Conservation (phyloP, 1,140 invertebrate species). For the Cotesia glomerata region DNA sequence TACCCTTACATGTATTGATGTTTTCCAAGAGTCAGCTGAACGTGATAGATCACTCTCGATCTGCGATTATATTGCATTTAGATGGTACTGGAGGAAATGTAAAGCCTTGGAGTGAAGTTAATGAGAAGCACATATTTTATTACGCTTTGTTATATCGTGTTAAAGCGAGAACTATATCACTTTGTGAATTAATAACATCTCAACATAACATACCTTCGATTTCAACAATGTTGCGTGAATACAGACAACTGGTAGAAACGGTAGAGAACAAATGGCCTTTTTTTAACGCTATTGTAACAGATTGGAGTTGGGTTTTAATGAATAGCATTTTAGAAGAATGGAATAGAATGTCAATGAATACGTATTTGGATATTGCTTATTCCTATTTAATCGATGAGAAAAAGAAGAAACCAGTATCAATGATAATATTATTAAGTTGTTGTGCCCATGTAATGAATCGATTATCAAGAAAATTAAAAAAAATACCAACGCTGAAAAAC, state of each 20-base stretch:
- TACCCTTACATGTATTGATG: not conserved
- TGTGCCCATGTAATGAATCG: too few relatives aligned
- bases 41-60: not conserved
- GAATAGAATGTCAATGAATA: constrained; percentile 12
- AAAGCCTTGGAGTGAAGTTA: not conserved
- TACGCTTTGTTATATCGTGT: constrained; percentile 2
- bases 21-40: not conserved
- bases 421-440: too few relatives aligned
- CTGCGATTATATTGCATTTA: constrained; percentile 6
- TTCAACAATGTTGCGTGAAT: not conserved
- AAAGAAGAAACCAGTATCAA: too few relatives aligned
- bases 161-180: not conserved
- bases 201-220: constrained; percentile 10
- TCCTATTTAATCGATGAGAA: not conserved
- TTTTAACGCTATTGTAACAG: not conserved
- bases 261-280: constrained; percentile 9
- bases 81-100: constrained; percentile 20
- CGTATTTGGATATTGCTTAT: not conserved
- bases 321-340: constrained; percentile 15
- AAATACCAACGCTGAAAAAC: too few relatives aligned
- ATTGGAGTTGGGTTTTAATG: constrained; percentile 27
- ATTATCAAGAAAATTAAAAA: too few relatives aligned
- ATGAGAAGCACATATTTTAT: constrained; percentile 13
- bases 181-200: constrained; percentile 19
- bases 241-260: not conserved